phyloP scores from a whole-genome alignment of 2,113 vertebrate species.

The Meriones unguiculatus region DNA sequence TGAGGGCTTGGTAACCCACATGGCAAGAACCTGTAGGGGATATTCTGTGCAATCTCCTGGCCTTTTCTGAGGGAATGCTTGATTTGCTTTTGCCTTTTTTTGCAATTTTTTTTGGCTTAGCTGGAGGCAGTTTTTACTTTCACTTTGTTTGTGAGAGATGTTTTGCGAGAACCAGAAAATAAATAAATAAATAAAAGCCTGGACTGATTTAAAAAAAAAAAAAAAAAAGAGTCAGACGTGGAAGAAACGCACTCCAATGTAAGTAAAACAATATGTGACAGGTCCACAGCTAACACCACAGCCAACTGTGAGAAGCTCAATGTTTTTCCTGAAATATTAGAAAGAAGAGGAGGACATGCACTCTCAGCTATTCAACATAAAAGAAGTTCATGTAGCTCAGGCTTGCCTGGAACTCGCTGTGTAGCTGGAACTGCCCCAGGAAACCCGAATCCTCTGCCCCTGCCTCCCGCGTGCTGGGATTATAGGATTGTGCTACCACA shows the following conservation, averaged over 20 bases:
- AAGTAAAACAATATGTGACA: neutral
- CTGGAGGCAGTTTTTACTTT: too few relatives aligned
- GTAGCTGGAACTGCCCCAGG: neutral
- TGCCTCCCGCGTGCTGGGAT: neutral
- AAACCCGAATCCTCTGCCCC: neutral
- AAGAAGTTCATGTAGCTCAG: neutral
- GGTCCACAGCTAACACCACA: neutral
- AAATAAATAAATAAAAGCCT: too few relatives aligned
- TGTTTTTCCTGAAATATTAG: neutral
- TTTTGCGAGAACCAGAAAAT: too few relatives aligned
- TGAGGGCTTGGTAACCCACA: too few relatives aligned
- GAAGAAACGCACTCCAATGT: neutral
- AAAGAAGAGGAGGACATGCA: neutral
- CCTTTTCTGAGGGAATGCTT: too few relatives aligned
- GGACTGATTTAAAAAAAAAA: too few relatives aligned
- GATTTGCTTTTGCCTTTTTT: too few relatives aligned
- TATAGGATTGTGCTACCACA: neutral
- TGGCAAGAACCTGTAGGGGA: too few relatives aligned
- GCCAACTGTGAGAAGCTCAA: neutral
- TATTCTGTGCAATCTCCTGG: too few relatives aligned
- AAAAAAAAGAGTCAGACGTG: neutral
- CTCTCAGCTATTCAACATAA: neutral
- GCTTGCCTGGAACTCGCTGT: neutral
- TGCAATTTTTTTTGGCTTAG: too few relatives aligned
- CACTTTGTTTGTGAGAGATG: too few relatives aligned